Conservation (phyloP, 2,888 invertebrate species). For the Xestobium rufovillosum region DNA sequence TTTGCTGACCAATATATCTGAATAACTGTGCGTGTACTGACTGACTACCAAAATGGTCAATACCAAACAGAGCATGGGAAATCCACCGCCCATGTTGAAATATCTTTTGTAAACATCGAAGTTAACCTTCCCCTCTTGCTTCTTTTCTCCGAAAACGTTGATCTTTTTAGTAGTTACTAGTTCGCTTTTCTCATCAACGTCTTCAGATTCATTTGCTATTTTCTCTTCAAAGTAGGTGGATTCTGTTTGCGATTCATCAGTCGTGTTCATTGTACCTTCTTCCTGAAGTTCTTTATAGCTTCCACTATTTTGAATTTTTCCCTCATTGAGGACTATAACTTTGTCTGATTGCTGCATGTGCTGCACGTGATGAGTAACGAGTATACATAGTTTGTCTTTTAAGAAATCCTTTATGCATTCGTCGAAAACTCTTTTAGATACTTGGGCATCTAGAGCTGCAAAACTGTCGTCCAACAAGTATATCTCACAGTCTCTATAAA, state of each 20-base stretch:
- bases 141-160: slow-evolving; percentile 30
- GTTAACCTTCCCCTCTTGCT: slow-evolving; percentile 30
- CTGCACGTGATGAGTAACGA: slow-evolving; percentile 31
- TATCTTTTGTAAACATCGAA: slow-evolving; percentile 29
- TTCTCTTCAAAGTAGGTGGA: too few relatives aligned
- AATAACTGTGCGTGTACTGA: too few relatives aligned
- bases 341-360: slow-evolving; percentile 30
- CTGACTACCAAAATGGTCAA: too few relatives aligned
- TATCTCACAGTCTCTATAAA: slow-evolving; percentile 32
- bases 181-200: too few relatives aligned
- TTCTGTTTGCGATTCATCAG: too few relatives aligned
- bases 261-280: slow-evolving; percentile 9
- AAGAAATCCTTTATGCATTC: slow-evolving; percentile 31
- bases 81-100: slow-evolving; percentile 29
- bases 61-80: too few relatives aligned
- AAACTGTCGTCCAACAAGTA: slow-evolving; percentile 34
- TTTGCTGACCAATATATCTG: too few relatives aligned
- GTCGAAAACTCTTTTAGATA: slow-evolving; percentile 28
- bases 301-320: slow-evolving; percentile 9
- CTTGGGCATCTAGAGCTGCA: slow-evolving; percentile 29
- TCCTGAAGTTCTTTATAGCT: slow-evolving; percentile 21
- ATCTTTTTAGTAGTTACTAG: slow-evolving; percentile 12
- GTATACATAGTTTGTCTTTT: slow-evolving; percentile 30
- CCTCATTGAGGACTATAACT: slow-evolving; percentile 15
- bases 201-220: too few relatives aligned